Base-by-base conservation (phyloP, 2,888 invertebrate genomes). In the Noctuana brunneofusca region DNA sequence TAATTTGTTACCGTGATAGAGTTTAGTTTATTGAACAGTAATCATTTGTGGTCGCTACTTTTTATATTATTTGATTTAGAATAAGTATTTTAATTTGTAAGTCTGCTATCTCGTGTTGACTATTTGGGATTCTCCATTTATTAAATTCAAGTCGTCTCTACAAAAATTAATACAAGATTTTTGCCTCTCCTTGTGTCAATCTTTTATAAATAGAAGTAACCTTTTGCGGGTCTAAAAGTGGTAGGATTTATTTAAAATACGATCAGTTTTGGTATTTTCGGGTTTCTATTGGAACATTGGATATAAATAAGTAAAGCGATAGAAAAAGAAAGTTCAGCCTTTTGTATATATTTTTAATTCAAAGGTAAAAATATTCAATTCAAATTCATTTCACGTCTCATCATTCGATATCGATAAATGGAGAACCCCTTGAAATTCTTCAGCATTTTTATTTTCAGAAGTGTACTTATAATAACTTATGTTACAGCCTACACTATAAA, bases 11-110 rank as follows among this genome's bases (percentile, higher is more conserved):
- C n/a, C n/a, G n/a, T n/a, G n/a, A n/a, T n/a, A n/a, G n/a, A n/a
- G n/a, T n/a, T n/a, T n/a, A 12, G 2, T 3, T 43, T 4, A 16
- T 14, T 43, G 14, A 43, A 2, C 1, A 16, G 6, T 43, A 46
- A 46, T 46, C 46, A 20, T 46, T 46, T 18, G 2, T 46, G 18
- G 46, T 46, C 46, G 46, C 46, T 46, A 46, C 43, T 43, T 9
- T 14, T 3, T n/a, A n/a, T n/a, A n/a, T 4, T 38, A 14, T 18
- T 43, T 43, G 2, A 43, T 18, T 43, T 43, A 6, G 6, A 43
- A 18, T 9, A 18, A 38, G 30, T 32, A 14, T n/a, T 38, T 20
- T 9, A 43, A 11, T 1, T 43, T 43, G 18, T 18, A 1, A 46
- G 20, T n/a, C 11, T 12, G 12, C 9, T 12, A n/a, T 48, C 12